Evolutionary conservation across 1,140 invertebrate species (phyloP).

Genomic region (Drosophila ercepeae): DNA sequence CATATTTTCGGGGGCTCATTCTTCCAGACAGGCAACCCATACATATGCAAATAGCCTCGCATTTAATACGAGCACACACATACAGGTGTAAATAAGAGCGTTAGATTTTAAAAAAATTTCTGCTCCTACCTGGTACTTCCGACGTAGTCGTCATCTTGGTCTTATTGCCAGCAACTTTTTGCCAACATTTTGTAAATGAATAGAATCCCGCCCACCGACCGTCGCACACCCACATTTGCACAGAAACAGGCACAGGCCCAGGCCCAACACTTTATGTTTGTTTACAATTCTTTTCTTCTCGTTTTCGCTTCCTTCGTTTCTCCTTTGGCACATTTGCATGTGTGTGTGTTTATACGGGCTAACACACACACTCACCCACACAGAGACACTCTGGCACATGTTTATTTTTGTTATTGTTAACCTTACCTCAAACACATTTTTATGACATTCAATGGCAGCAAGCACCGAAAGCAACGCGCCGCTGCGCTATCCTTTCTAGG

Average conservation of each 20-base stretch:
- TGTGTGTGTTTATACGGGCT: constrained; percentile 43
- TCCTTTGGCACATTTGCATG: constrained; percentile 51
- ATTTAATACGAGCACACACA: constrained; percentile 7
- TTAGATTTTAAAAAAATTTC: constrained; percentile 57
- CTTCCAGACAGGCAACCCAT: constrained; percentile 26
- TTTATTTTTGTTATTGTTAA: constrained; percentile 82
- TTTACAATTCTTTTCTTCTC: constrained; percentile 57
- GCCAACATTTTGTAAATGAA: constrained; percentile 75
- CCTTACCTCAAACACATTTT: constrained; percentile 76
- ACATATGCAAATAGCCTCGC: constrained; percentile 26
- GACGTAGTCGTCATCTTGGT: constrained; percentile 50
- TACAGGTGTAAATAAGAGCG: constrained; percentile 74
- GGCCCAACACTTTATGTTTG: constrained; percentile 59
- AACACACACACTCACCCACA: constrained; percentile 18
- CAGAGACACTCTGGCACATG: constrained; percentile 12
- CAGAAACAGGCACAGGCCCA: constrained; percentile 6
- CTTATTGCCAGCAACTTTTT: constrained; percentile 71
- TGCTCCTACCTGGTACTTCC: constrained; percentile 5
- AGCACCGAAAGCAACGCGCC: not conserved
- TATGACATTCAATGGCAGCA: constrained; percentile 71
- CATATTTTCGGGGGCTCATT: constrained; percentile 7
- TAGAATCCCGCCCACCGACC: constrained; percentile 19
- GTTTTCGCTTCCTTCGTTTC: constrained; percentile 21
- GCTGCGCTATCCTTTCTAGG: not conserved
- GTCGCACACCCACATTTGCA: constrained; percentile 1